Conservation (phyloP, 2,797 vertebrate species). For the Spondyliosoma cantharus region DNA sequence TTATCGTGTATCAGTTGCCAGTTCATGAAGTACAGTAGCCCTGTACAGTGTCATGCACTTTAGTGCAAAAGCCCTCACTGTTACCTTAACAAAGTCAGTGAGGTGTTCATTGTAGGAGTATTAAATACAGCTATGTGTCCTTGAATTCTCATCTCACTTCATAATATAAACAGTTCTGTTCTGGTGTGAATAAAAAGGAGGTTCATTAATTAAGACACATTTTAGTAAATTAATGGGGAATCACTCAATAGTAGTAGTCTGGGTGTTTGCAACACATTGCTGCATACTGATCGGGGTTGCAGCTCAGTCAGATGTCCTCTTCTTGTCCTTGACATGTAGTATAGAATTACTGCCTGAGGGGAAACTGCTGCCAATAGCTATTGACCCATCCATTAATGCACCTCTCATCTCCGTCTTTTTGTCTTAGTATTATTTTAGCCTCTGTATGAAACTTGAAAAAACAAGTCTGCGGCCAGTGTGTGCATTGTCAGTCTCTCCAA, state of each 20-base stretch:
- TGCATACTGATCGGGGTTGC: constrained; percentile 28
- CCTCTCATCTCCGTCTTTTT: constrained; percentile 24
- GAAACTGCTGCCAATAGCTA: constrained; percentile 54
- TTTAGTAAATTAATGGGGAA: constrained; percentile 12
- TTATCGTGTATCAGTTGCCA: neutral
- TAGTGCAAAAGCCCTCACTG: neutral
- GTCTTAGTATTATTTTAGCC: neutral
- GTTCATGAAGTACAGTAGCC: neutral
- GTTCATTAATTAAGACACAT: neutral
- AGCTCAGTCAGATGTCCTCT: constrained; percentile 49
- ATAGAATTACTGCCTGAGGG: constrained; percentile 55
- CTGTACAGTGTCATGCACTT: neutral
- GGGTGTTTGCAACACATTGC: constrained; percentile 23
- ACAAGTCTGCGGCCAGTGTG: neutral
- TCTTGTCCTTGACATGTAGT: constrained; percentile 61
- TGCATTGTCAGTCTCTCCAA: neutral
- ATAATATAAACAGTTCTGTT: neutral
- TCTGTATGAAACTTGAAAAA: neutral
- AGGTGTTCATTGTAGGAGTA: neutral
- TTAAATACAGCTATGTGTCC: neutral
- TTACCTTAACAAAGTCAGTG: neutral
- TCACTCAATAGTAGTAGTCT: neutral
- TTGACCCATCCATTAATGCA: constrained; percentile 39
- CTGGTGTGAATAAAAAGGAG: neutral
- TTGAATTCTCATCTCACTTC: neutral